Evolutionary conservation across 2,797 vertebrate species (phyloP).

Genomic region (Anabas testudineus): DNA sequence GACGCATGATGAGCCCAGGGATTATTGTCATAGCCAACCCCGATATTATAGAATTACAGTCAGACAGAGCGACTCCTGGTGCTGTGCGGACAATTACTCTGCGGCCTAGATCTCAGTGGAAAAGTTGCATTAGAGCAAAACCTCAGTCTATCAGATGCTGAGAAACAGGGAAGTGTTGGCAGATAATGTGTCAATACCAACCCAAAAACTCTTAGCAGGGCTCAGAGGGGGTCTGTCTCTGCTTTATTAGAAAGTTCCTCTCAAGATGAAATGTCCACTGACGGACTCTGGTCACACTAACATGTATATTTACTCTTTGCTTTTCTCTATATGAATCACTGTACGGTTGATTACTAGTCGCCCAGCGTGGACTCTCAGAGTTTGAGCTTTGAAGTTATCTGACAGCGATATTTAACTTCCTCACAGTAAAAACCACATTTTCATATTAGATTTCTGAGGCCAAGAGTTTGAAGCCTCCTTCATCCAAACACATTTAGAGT

Average conservation of each 20-base stretch:
- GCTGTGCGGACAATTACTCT: constrained; percentile 78
- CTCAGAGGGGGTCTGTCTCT: constrained; percentile 45
- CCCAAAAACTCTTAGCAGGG: constrained; percentile 34
- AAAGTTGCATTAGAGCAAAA: constrained; percentile 67
- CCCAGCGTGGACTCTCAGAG: not conserved
- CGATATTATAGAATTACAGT: constrained; percentile 82
- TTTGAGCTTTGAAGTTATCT: constrained; percentile 7
- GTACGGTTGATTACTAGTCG: not conserved
- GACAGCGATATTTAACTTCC: constrained; percentile 4
- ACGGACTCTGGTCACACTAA: not conserved
- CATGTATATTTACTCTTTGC: constrained; percentile 3
- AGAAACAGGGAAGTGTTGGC: constrained; percentile 63
- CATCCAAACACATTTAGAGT: not conserved
- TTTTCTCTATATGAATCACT: constrained; percentile 4
- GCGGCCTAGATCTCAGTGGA: constrained; percentile 74
- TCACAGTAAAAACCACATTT: constrained; percentile 22
- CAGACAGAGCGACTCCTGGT: constrained; percentile 82
- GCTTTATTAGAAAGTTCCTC: constrained; percentile 67
- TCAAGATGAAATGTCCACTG: constrained; percentile 47
- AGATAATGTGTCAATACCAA: constrained; percentile 71
- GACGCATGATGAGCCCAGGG: constrained; percentile 58
- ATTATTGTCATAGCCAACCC: constrained; percentile 81
- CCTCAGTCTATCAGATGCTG: constrained; percentile 63
- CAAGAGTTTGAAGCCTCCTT: constrained; percentile 7
- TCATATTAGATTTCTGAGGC: constrained; percentile 9